Percentiles rank a stretch among this genome's conserved stretches.
Evolutionary conservation across 2,888 invertebrate species (phyloP).

Genomic region (Balanococcus diminutus): DNA sequence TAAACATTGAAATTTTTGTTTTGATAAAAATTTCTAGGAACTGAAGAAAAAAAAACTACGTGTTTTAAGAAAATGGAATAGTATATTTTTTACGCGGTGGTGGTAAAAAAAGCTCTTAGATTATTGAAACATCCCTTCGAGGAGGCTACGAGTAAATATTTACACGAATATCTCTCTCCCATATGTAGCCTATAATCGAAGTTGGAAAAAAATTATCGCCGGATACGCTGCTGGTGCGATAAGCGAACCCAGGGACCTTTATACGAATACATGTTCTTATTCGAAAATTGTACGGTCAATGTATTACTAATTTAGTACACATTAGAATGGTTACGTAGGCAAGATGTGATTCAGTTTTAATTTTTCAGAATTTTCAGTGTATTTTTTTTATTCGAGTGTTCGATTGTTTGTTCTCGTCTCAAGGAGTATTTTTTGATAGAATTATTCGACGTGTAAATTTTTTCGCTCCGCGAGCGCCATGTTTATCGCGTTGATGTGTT

Average conservation of each 20-base stretch:
- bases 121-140: background rate
- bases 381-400: background rate
- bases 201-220: background rate
- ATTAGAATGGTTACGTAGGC: background rate
- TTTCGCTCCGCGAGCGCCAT: background rate
- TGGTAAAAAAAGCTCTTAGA: background rate
- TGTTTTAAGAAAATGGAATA: background rate
- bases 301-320: background rate
- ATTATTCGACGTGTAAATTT: background rate
- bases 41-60: too few relatives aligned
- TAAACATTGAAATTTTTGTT: background rate
- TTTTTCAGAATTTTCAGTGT: background rate
- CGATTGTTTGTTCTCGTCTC: background rate
- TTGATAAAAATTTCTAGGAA: background rate
- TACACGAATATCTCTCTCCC: background rate
- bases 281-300: background rate
- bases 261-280: background rate
- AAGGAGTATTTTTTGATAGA: background rate
- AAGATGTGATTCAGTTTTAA: background rate
- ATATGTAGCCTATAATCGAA: background rate
- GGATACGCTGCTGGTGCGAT: background rate
- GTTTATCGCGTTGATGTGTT: slow-evolving; percentile 47
- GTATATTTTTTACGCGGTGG: background rate
- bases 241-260: background rate
- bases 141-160: background rate